phyloP scores from a whole-genome alignment of 2,113 vertebrate genomes.

The Sebastes schlegelii region DNA sequence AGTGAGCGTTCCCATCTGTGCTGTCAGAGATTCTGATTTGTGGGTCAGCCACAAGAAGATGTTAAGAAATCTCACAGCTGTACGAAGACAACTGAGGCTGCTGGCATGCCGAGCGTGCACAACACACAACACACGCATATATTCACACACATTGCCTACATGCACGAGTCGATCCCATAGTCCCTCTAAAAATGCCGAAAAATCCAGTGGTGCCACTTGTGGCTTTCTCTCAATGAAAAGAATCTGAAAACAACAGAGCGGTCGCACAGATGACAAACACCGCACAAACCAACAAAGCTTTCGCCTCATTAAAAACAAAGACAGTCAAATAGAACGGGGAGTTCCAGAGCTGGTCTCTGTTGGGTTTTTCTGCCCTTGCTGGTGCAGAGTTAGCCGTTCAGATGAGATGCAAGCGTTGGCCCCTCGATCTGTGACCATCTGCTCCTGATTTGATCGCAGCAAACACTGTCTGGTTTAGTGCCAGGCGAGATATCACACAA shows the following conservation, averaged over 20 bases:
- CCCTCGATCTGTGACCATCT: slow-evolving; percentile 56
- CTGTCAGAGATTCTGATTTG: slow-evolving; percentile 18
- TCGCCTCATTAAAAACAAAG: slow-evolving; percentile 22
- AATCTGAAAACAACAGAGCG: slow-evolving; percentile 34
- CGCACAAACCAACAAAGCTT: slow-evolving; percentile 26
- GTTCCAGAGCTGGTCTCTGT: not conserved
- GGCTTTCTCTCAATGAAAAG: slow-evolving; percentile 37
- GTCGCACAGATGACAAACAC: slow-evolving; percentile 13
- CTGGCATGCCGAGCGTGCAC: not conserved
- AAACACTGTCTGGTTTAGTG: slow-evolving; percentile 45
- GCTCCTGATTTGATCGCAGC: slow-evolving; percentile 49
- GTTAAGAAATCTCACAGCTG: slow-evolving; percentile 19
- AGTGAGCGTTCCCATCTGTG: slow-evolving; percentile 32
- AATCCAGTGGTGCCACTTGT: slow-evolving; percentile 14
- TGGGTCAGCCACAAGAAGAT: not conserved
- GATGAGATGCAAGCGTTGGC: slow-evolving; percentile 37
- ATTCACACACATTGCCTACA: not conserved
- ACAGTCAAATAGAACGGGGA: not conserved
- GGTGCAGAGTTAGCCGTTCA: not conserved
- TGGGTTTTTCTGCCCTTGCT: not conserved
- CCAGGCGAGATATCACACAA: slow-evolving; percentile 48
- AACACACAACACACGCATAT: not conserved
- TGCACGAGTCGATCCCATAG: not conserved
- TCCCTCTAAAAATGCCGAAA: slow-evolving; percentile 17
- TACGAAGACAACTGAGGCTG: slow-evolving; percentile 20